Base-by-base conservation (phyloP, 2,888 invertebrate species). In the Tinea semifulvella region DNA sequence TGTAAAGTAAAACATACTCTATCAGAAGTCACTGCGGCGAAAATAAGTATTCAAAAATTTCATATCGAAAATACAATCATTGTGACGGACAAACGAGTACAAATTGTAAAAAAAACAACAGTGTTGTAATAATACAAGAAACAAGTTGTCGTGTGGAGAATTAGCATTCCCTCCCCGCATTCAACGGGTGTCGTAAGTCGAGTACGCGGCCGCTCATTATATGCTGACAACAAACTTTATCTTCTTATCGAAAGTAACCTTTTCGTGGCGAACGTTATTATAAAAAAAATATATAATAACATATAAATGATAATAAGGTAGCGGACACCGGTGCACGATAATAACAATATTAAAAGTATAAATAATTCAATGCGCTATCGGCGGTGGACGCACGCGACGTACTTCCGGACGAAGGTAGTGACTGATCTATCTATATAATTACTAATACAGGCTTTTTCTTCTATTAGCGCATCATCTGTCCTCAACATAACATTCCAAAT, bases 291-390 rank as follows among this genome's bases (percentile, higher is more conserved):
- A 72, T 75, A 74, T 73, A 68, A 74, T 75, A 76, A 74, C 72
- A 66, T 48, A 48, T 63, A 65, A 74, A 76, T 71, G 68, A 74
- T 75, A 76, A 77, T 77, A 68, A 77, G 73, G 61, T 63, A 61
- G 66, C 58, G 58, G 60, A 57, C 61, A 58, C 60, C 62, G 61
- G 60, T 69, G 70, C 71, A 72, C 73, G 68, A 74, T 77, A 76
- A 77, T 77, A 74, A 74, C 68, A 74, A 75, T 76, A 74, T 75
- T 74, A 75, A 75, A 75, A 65, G 66, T 70, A 77, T 79, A 79
- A 79, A 80, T 80, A 77, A 80, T 80, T 76, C 77, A 77, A 73
- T 69, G 71, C 63, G 59, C 67, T 71, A 76, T 76, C 71, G 69
- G 61, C 65, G 63, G 56, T 68, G 61, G 62, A 64, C 61, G 70